A percentile compares a stretch with the other conserved stretches of the same genome.
These are phyloP conservation scores for Phymorhynchus buccinoides DNA, from an alignment of 1,140 invertebrate genomes.

Conservation along the genomic window DNA sequence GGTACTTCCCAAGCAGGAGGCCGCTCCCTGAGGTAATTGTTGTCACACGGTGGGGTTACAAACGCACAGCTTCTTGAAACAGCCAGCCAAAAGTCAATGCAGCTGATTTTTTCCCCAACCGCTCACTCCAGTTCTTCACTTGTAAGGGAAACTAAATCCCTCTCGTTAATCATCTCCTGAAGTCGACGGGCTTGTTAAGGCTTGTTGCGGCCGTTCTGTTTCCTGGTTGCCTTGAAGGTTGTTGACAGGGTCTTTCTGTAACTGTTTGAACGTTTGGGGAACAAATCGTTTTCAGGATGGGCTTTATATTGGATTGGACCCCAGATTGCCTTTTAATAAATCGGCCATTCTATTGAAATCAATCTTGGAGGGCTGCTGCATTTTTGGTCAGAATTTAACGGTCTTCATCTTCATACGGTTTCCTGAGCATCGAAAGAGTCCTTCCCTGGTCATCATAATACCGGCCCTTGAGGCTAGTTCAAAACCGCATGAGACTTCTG, in stretches of 20 bases:
- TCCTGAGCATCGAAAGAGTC: too few species aligned
- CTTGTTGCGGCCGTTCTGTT: background rate
- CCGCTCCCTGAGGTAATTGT: background rate
- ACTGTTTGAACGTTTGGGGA: background rate
- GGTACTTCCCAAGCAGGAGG: background rate
- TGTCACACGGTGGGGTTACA: constrained; percentile 1
- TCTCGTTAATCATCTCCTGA: background rate
- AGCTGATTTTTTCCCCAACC: background rate
- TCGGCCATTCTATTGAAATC: background rate
- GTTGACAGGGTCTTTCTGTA: background rate
- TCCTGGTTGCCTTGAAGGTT: background rate
- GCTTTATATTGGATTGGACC: background rate
- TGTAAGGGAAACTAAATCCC: background rate
- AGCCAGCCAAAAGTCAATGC: background rate
- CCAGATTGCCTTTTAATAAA: background rate
- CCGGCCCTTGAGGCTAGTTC: background rate
- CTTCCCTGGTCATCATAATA: background rate
- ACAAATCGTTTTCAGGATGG: background rate
- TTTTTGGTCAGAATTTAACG: too few species aligned
- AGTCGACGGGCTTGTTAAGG: background rate
- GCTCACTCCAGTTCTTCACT: background rate
- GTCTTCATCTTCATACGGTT: too few species aligned
- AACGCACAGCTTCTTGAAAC: constrained; percentile 12
- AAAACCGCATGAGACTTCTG: background rate
- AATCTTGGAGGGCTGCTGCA: too few species aligned